phyloP scores from a whole-genome alignment of 2,113 vertebrate genomes.

The Ceyx cyanopectus region DNA sequence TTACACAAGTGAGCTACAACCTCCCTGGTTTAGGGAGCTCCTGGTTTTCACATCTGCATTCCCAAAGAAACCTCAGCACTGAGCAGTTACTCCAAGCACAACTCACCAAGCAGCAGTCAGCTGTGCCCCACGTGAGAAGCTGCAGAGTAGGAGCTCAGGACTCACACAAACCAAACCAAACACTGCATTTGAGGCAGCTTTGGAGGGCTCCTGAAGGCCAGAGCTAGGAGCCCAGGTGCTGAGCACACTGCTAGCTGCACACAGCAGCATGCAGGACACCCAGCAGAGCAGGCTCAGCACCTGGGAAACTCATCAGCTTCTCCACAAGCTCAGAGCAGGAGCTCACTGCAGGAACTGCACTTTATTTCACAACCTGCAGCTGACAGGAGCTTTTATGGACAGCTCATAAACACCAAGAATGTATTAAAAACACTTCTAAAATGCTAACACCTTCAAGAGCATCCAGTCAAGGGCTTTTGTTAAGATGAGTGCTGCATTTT shows the following conservation, averaged over 20 bases:
- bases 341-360: slow-evolving; percentile 56
- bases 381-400: slow-evolving; percentile 71
- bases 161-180: slow-evolving; percentile 12
- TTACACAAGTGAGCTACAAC: not conserved
- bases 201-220: slow-evolving; percentile 36
- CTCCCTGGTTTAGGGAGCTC: not conserved
- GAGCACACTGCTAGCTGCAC: slow-evolving; percentile 57
- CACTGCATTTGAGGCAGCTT: slow-evolving; percentile 4
- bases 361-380: slow-evolving; percentile 71
- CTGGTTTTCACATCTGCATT: slow-evolving; percentile 1
- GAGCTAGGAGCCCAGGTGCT: slow-evolving; percentile 52
- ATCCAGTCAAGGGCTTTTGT: slow-evolving; percentile 19
- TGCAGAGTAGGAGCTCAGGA: slow-evolving; percentile 1
- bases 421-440: slow-evolving; percentile 70
- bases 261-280: slow-evolving; percentile 42
- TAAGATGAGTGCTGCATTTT: slow-evolving; percentile 24
- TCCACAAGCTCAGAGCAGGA: slow-evolving; percentile 61
- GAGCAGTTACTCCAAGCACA: not conserved
- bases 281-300: slow-evolving; percentile 44
- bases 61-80: slow-evolving; percentile 2
- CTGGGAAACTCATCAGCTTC: slow-evolving; percentile 69
- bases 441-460: slow-evolving; percentile 59
- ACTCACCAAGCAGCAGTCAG: not conserved
- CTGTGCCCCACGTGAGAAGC: not conserved
- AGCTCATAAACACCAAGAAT: slow-evolving; percentile 72